Evolutionary conservation across 2,797 vertebrate genomes (phyloP).

Genomic region (Bradypodion pumilum): DNA sequence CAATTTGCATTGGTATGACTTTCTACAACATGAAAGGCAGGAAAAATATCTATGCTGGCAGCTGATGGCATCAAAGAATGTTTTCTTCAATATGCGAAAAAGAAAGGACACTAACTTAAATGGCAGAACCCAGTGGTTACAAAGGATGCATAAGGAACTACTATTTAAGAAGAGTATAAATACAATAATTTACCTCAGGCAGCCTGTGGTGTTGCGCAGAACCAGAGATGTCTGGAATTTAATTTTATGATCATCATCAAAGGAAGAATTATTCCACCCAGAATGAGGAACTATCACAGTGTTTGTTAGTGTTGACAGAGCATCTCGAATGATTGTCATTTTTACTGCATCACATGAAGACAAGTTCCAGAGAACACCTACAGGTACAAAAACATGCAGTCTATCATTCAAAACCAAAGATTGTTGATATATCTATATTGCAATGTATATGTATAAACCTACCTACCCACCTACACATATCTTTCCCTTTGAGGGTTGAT

Average conservation of each 20-base stretch:
- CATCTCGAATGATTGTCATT: slow-evolving; percentile 98
- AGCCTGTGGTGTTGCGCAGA: slow-evolving; percentile 94
- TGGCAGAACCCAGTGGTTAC: background rate
- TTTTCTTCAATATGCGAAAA: slow-evolving; percentile 11
- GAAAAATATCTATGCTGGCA: too few relatives aligned
- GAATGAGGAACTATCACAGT: slow-evolving; percentile 98
- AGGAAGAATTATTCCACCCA: slow-evolving; percentile 93
- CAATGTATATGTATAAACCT: too few relatives aligned
- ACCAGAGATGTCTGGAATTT: slow-evolving; percentile 98
- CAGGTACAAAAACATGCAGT: slow-evolving; percentile 28
- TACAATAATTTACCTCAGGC: slow-evolving; percentile 84
- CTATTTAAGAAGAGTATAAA: slow-evolving; percentile 7
- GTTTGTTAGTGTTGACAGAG: slow-evolving; percentile 91
- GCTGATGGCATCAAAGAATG: too few relatives aligned
- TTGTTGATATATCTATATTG: slow-evolving; percentile 1
- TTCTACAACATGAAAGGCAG: background rate
- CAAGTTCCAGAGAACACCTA: slow-evolving; percentile 98
- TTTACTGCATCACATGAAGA: slow-evolving; percentile 96
- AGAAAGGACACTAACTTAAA: slow-evolving; percentile 5
- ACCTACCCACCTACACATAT: too few relatives aligned
- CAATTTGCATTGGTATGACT: background rate
- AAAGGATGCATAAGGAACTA: slow-evolving; percentile 19
- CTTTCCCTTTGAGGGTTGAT: background rate
- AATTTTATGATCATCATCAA: slow-evolving; percentile 95
- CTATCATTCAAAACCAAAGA: background rate